Percentiles rank a stretch among this genome's conserved stretches.
These are phyloP conservation scores for Brachionus plicatilis DNA, from an alignment of 1,140 invertebrate genomes.

Conservation along the genomic window DNA sequence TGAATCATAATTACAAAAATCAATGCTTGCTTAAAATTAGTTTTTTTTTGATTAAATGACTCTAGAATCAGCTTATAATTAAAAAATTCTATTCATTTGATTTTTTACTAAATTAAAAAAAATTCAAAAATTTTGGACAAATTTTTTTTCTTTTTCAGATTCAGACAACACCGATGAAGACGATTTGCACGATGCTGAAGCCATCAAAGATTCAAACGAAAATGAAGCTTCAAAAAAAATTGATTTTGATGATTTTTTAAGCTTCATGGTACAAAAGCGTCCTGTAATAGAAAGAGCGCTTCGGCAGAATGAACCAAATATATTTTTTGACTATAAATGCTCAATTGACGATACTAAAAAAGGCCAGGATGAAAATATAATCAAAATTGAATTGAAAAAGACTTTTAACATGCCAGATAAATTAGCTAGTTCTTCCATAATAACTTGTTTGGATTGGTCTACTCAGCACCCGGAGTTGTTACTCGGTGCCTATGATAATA, in stretches of 20 bases:
- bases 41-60: too few relatives aligned
- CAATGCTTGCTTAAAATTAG: too few relatives aligned
- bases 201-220: neutral
- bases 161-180: neutral
- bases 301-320: neutral
- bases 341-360: neutral
- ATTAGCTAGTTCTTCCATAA: neutral
- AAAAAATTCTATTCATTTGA: too few relatives aligned
- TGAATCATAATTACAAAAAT: too few relatives aligned
- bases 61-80: too few relatives aligned
- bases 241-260: constrained; percentile 7
- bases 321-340: constrained; percentile 16
- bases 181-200: neutral
- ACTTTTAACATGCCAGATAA: neutral
- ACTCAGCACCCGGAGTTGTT: constrained; percentile 13
- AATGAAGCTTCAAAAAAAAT: neutral
- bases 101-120: too few relatives aligned
- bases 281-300: constrained; percentile 27
- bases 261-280: constrained; percentile 3
- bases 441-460: constrained; percentile 35
- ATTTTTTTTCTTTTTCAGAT: neutral
- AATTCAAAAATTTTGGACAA: neutral
- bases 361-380: neutral
- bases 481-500: neutral
- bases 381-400: constrained; percentile 14